Conservation (phyloP, 1,140 invertebrate genomes). For the Yoshiicerus persimilis region DNA sequence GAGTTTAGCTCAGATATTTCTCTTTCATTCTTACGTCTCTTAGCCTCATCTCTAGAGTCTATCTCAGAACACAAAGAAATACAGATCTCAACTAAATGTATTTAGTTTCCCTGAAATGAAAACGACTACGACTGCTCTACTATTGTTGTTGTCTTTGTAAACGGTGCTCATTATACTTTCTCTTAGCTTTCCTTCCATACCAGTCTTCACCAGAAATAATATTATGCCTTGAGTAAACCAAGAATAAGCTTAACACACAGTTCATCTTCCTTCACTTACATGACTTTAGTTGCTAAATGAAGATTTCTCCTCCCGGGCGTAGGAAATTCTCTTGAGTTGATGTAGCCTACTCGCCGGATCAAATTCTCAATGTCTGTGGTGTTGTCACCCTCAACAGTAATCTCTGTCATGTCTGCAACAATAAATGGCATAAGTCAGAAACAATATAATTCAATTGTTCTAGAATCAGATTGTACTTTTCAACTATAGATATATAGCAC, state of each 20-base stretch:
- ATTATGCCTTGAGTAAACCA: neutral
- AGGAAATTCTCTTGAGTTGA: slow-evolving; percentile 84
- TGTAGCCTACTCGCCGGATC: slow-evolving; percentile 84
- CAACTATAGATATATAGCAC: neutral
- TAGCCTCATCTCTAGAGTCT: neutral
- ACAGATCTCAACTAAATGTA: neutral
- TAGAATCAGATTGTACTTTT: neutral
- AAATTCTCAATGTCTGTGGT: slow-evolving; percentile 84
- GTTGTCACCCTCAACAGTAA: slow-evolving; percentile 87
- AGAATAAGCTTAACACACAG: neutral
- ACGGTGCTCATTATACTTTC: neutral
- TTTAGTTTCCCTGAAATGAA: neutral
- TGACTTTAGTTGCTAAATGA: slow-evolving; percentile 75
- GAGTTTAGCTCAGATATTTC: neutral
- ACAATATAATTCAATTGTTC: neutral
- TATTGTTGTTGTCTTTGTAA: neutral
- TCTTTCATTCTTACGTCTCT: neutral
- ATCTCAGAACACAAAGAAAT: neutral
- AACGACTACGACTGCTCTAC: neutral
- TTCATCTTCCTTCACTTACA: slow-evolving; percentile 57
- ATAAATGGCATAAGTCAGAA: neutral
- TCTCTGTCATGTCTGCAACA: slow-evolving; percentile 76
- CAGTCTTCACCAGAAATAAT: neutral
- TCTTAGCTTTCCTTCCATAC: neutral
- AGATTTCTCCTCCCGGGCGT: slow-evolving; percentile 89